Percentiles rank a stretch among this genome's conserved stretches.
These are phyloP conservation scores for Marcusenius ussheri DNA, from an alignment of 2,113 vertebrate genomes.

Conservation along the genomic window DNA sequence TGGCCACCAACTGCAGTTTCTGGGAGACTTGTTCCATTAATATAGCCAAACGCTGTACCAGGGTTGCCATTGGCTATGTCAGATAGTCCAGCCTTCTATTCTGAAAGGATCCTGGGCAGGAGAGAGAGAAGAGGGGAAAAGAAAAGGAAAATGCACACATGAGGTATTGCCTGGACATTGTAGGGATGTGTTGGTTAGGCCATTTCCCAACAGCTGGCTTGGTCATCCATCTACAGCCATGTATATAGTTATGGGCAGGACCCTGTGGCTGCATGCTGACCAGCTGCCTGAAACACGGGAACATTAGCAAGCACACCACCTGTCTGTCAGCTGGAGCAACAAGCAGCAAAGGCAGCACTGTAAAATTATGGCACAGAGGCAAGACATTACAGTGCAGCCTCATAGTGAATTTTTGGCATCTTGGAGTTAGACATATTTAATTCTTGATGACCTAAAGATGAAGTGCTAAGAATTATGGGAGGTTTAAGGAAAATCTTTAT, in stretches of 20 bases:
- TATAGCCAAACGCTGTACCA: no score
- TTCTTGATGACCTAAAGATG: background rate
- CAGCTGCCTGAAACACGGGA: background rate
- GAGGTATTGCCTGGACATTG: no score
- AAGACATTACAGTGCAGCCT: background rate
- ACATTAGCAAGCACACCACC: background rate
- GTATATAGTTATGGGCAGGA: background rate
- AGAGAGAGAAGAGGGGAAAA: no score
- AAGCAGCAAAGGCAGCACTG: background rate
- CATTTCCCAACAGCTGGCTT: background rate
- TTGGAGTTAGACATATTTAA: background rate
- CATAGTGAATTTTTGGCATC: background rate
- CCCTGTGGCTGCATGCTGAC: background rate
- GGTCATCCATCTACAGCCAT: background rate
- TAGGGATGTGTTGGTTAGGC: no score
- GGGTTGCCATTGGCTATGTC: no score
- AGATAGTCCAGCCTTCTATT: no score
- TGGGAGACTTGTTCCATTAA: no score
- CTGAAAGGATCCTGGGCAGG: no score
- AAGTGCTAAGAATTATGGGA: background rate
- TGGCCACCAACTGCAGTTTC: no score
- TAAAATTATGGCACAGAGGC: background rate
- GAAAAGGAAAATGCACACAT: no score
- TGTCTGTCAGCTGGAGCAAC: background rate
- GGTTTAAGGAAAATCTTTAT: background rate